Base-by-base conservation (phyloP, 2,888 invertebrate genomes). In the Tetrapedia diversipes region DNA sequence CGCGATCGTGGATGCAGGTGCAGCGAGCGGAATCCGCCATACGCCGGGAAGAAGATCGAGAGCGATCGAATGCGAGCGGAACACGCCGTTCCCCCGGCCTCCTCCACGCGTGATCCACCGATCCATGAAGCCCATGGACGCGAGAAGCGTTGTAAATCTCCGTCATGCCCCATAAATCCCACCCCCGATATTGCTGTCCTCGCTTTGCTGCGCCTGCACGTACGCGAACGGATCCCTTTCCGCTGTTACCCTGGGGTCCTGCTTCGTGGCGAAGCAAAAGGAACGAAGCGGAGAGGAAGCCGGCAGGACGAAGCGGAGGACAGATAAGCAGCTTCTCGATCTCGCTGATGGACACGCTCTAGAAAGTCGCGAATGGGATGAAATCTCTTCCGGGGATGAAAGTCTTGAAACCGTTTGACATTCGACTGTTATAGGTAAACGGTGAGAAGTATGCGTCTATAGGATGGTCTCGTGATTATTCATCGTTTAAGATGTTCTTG, bases 111-210 rank as follows among this genome's bases (percentile, higher is more conserved):
- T 75, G 82, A 84, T 84, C 81, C 86, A 83, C 79, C 86, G 86
- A 86, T 86, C 87, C 87, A 81, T 87, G 83, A 87, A 87, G 83
- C 80, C 79, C 83, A 79, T 75, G 79, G 75, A 81, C 77, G 81
- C 81, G 77, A 86, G 80, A 83, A 80, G 83, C 82, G 81, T 83
- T 81, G 87, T 87, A 82, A 86, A 84, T 87, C 84, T 83, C 81
- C 82, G 85, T 85, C 86, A 85, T 82, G 87, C 85, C 78, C 83
- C 86, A 87, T 87, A 86, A 87, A 87, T 87, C 80, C 83, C 78
- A 87, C 85, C 84, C 86, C 82, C 78, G 79, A 81, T 79, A 84
- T 77, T 68, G 56, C 73, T 64, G 66, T 79, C 73, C 66, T 53
- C 75, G 82, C 64, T 67, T 76, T 70, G 63, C 54, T 68, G 70